These are phyloP conservation scores for Cololabis saira DNA, from an alignment of 2,113 vertebrate genomes.

Conservation along the genomic window DNA sequence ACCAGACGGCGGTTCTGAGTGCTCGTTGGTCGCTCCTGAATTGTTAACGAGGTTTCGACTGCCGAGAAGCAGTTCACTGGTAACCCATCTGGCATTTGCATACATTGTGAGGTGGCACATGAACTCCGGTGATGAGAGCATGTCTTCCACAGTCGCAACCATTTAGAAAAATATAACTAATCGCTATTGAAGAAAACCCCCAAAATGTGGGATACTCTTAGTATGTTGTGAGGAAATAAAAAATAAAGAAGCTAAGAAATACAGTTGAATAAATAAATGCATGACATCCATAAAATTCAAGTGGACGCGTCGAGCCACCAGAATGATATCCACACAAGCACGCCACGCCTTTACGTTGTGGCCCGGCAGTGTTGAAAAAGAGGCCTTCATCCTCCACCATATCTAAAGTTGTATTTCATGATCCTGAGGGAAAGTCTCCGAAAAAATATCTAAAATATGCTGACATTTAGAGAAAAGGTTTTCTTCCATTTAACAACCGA, in stretches of 20 bases:
- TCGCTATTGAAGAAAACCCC: conserved; percentile 66
- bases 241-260: conserved; percentile 67
- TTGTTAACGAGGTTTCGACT: conserved; percentile 45
- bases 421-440: conserved; percentile 59
- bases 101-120: conserved; percentile 71
- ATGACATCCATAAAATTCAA: conserved; percentile 68
- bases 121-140: conserved; percentile 55
- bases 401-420: conserved; percentile 42
- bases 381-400: conserved; percentile 51
- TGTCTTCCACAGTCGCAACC: conserved; percentile 48
- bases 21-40: conserved; percentile 63
- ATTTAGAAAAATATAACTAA: conserved; percentile 80
- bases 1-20: conserved; percentile 56
- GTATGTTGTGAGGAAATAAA: conserved; percentile 65
- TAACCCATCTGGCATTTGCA: conserved; percentile 67
- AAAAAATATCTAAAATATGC: conserved; percentile 71
- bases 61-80: conserved; percentile 58
- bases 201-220: conserved; percentile 57
- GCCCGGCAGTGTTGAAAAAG: conserved; percentile 72
- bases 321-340: conserved; percentile 61
- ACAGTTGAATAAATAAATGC: conserved; percentile 80
- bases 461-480: conserved; percentile 53
- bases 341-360: conserved; percentile 65
- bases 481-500: conserved; percentile 51
- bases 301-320: conserved; percentile 62